Base-by-base conservation (phyloP, 2,113 vertebrate species). In the Gambusia holbrooki region DNA sequence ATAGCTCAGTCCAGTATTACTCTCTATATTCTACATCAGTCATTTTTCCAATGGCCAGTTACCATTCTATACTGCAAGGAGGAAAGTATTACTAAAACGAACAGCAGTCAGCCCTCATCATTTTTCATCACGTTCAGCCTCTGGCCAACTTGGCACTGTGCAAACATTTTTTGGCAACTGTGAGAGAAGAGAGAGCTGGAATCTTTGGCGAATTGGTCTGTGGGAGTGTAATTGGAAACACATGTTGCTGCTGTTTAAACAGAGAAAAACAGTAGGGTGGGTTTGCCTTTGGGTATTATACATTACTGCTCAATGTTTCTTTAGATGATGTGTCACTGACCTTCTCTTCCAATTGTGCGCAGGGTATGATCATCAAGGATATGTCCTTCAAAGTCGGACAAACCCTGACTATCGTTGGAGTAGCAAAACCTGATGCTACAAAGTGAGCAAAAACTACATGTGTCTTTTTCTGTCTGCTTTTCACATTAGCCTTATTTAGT, bases 301-400 rank as follows among this genome's bases (percentile, higher is more conserved):
- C 22, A 1, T 45, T 60, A 65, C 27, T 62, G 12, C 35, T 15
- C n/a, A 11, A 6, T 35, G 14, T 71, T 70, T 79, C 17, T 27
- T 65, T 58, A 32, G 0, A 3, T 22, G 61, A 15, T 77, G 27
- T 64, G 13, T 79, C 64, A 30, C 13, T 30, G 6, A 9, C 54
- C 30, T 3, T 2, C 45, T 12, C 22, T 1, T 70, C 0, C 81
- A 67, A 67, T 40, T 83, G 62, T 79, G 2, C 51, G 51, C 88
- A 95, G 93, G 86, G 77, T 48, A 75, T 95, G 84, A 25, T 84
- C 4, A 13, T 95, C 10, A 85, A 90, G 82, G 94, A 94, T 71
- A 94, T 95, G 94, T 94, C 94, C 93, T 93, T 95, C 80, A 95
- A 94, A 83, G 84, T 83, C 0, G 95, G 95, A 22, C 93, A 95